A percentile compares a stretch with the other conserved stretches of the same genome.
These are phyloP conservation scores for Hesperia comma DNA, from an alignment of 2,888 invertebrate species.

Conservation along the genomic window DNA sequence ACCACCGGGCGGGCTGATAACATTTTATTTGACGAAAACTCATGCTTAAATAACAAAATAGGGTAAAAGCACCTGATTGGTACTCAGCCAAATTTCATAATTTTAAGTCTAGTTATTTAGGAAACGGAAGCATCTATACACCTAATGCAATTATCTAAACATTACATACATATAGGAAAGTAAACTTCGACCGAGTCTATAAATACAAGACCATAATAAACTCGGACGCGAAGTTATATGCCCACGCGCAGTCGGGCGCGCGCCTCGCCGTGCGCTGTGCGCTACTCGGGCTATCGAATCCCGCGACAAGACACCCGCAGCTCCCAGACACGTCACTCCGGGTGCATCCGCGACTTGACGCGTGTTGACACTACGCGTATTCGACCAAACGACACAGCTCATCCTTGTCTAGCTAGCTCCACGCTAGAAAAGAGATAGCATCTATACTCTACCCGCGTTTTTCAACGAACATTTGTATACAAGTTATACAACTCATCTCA, in stretches of 20 bases:
- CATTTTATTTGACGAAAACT: no score
- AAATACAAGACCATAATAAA: conserved; percentile 68
- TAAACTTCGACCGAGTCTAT: conserved; percentile 60
- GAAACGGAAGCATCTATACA: conserved; percentile 38
- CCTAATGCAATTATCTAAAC: conserved; percentile 39
- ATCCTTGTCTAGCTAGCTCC: conserved; percentile 41
- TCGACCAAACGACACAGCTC: conserved; percentile 24
- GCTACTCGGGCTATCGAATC: conserved; percentile 40
- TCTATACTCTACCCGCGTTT: conserved; percentile 30
- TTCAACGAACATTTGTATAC: conserved; percentile 25
- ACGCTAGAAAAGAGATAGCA: conserved; percentile 38
- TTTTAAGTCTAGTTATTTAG: background rate
- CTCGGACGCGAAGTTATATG: conserved; percentile 43
- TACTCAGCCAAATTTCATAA: background rate
- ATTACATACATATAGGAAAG: conserved; percentile 42
- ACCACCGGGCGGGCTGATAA: no score
- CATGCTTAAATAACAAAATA: no score
- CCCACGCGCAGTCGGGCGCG: conserved; percentile 61
- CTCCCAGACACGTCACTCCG: conserved; percentile 18
- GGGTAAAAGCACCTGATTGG: no score
- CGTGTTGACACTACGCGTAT: conserved; percentile 1
- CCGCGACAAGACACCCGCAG: background rate
- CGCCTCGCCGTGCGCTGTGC: conserved; percentile 54
- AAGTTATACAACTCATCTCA: conserved; percentile 7
- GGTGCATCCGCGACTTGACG: conserved; percentile 24